Conservation (phyloP, 64 coral and sea anemone species). For the Stichodactyla mertensii region DNA sequence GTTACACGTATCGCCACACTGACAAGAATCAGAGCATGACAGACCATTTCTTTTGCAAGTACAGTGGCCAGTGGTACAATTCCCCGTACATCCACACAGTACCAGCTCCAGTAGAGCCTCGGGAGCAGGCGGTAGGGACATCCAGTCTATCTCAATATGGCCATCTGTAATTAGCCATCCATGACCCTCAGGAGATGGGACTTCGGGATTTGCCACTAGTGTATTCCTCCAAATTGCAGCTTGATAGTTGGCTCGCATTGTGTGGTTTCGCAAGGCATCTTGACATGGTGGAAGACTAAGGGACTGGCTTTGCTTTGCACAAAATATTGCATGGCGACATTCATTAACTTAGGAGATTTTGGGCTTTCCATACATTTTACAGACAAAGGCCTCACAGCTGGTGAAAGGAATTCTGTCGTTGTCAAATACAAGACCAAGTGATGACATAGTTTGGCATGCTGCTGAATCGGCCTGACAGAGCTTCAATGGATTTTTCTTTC, state of each 20-base stretch:
- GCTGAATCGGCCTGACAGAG: neutral
- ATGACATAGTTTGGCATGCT: too few relatives aligned
- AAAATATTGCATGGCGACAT: constrained; percentile 19
- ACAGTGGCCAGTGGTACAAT: too few relatives aligned
- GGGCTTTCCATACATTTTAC: constrained; percentile 15
- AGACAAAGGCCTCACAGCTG: constrained; percentile 3
- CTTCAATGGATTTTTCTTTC: constrained; percentile 21
- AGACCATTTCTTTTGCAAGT: too few relatives aligned
- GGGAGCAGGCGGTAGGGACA: neutral
- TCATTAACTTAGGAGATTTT: constrained; percentile 6
- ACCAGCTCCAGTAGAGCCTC: too few relatives aligned
- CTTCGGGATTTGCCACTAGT: constrained; percentile 16
- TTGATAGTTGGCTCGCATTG: constrained; percentile 47
- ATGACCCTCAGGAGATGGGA: constrained; percentile 39
- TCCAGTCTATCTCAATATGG: too few relatives aligned
- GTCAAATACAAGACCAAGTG: neutral
- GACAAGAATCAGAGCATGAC: too few relatives aligned
- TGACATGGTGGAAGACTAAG: constrained; percentile 26
- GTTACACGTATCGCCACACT: too few relatives aligned
- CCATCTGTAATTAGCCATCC: neutral
- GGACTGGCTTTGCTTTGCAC: constrained; percentile 11
- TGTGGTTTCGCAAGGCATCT: constrained; percentile 34
- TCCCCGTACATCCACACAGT: too few relatives aligned
- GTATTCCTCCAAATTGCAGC: constrained; percentile 66
- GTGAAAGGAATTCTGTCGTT: neutral